A percentile compares a stretch with the other conserved stretches of the same genome.
Conservation (phyloP, 2,113 vertebrate species). For the Protobothrops flavoviridis region DNA sequence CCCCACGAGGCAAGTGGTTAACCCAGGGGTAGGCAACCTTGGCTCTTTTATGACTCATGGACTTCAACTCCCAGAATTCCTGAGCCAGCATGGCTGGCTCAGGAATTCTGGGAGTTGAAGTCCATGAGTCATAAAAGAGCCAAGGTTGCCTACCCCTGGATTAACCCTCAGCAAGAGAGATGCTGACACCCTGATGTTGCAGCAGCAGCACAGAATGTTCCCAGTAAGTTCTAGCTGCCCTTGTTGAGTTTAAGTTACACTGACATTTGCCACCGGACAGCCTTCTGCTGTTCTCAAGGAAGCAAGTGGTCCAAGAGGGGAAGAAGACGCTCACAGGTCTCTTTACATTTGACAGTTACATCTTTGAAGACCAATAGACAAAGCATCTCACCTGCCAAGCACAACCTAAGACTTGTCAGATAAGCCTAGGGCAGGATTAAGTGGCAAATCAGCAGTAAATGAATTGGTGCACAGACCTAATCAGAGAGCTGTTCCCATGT, state of each 20-base stretch:
- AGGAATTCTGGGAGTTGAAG: no score
- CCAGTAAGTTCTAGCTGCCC: neutral
- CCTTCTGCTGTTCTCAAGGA: neutral
- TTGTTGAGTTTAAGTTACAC: neutral
- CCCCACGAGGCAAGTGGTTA: neutral
- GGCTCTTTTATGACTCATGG: no score
- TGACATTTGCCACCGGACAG: neutral
- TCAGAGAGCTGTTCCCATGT: neutral
- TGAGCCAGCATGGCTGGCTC: no score
- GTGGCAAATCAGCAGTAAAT: neutral
- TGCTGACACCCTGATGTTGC: neutral
- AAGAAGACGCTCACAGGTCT: neutral
- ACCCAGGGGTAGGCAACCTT: no score
- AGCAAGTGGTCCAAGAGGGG: neutral
- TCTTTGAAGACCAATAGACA: neutral
- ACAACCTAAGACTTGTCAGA: neutral
- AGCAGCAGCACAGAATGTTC: neutral
- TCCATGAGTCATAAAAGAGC: no score
- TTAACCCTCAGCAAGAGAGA: neutral
- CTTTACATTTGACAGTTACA: neutral
- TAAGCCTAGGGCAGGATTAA: neutral
- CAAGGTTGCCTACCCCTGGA: no score
- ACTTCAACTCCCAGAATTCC: no score
- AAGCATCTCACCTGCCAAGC: neutral
- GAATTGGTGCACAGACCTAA: neutral